Evolutionary conservation across 2,113 vertebrate genomes (phyloP).

Genomic region (Bubo bubo): DNA sequence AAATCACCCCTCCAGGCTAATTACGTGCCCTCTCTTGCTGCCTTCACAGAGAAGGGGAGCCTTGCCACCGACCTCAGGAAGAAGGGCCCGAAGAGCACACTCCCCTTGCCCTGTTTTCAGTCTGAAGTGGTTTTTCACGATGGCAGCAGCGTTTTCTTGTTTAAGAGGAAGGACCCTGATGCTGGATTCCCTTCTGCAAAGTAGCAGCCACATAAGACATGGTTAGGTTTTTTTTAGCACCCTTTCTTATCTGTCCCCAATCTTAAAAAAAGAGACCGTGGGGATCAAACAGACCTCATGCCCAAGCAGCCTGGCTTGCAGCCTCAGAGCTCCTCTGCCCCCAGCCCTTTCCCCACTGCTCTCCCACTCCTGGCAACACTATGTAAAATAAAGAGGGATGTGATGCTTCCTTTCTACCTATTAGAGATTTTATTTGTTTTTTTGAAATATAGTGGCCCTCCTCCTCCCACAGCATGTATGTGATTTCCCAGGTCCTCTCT

Average conservation of each 20-base stretch:
- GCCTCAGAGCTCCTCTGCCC: neutral
- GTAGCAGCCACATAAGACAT: accelerated
- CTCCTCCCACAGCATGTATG: neutral
- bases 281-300: neutral
- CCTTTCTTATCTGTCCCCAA: neutral
- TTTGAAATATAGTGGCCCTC: neutral
- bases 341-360: neutral
- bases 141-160: neutral
- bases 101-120: neutral
- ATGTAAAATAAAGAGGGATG: neutral
- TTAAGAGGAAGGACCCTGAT: neutral
- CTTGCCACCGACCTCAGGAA: neutral
- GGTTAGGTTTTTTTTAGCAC: neutral
- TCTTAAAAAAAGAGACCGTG: accelerated
- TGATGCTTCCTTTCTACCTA: neutral
- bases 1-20: neutral
- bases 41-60: neutral
- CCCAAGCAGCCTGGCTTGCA: neutral
- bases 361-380: neutral
- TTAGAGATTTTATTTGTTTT: neutral
- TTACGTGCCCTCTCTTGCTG: neutral
- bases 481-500: neutral
- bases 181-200: neutral
- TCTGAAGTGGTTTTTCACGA: neutral
- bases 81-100: neutral